Base-by-base conservation (phyloP, 2,888 invertebrate genomes). In the Ischnus inquisitorius region DNA sequence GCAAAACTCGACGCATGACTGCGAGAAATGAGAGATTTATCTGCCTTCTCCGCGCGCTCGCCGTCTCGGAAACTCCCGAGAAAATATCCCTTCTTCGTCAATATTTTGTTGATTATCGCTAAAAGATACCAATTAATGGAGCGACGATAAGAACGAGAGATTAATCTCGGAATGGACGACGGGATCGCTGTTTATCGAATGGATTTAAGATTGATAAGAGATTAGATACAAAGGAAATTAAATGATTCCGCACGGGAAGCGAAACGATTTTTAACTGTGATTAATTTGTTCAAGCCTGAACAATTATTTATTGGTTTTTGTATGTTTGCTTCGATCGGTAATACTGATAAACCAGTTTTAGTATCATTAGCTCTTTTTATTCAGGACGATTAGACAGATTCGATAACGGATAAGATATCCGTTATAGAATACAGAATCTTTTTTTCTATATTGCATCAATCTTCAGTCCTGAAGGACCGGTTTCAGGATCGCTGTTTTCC, bases 11-110 rank as follows among this genome's bases (percentile, higher is more conserved):
- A 25, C 28, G 51, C 1, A 16, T 48, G 46, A 64, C 48, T 75
- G 64, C 48, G 48, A 75, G 64, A 75, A 39, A n/a, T n/a, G n/a
- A 48, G 51, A 51, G 74, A 64, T 75, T 75, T 75, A 75, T 75
- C 64, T 62, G 14, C 64, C 64, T 51, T 5, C 19, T 5, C 3
- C 41, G 34, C 41, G 43, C 51, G 25, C 19, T 65, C 41, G 25
- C 10, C 28, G 5, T n/a, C 41, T 41, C 65, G 14, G 41, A 48
- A 5, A 34, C 8, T 16, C 64, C 39, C 34, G 16, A 12, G 10
- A 28, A 57, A 16, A 67, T 14, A n/a, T 28, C 41, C n/a, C 39
- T 57, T 71, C 43, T 34, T 16, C 5, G 39, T 34, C 34, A 34
- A 34, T 34, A 28, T 46, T 34, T 74, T 28, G 60, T 72, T 48